Conservation (phyloP, 2,888 invertebrate genomes). For the Barypeithes pellucidus region DNA sequence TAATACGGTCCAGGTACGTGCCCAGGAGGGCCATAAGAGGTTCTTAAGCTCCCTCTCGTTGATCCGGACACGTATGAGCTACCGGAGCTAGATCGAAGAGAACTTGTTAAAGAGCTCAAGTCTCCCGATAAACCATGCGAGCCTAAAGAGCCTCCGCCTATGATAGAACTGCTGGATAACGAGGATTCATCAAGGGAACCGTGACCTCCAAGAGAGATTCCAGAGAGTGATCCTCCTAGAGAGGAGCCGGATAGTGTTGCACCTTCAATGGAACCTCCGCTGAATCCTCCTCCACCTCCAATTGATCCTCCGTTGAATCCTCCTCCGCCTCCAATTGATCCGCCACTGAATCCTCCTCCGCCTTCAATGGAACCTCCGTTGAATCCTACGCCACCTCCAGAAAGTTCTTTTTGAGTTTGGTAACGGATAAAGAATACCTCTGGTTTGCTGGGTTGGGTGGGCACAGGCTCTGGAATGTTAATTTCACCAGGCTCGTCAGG, state of each 20-base stretch:
- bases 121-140: constrained; percentile 26
- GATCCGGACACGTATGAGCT: constrained; percentile 48
- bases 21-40: constrained; percentile 67
- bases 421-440: constrained; percentile 93
- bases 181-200: constrained; percentile 16
- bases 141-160: constrained; percentile 14
- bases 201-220: constrained; percentile 39
- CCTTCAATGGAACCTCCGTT: constrained; percentile 61
- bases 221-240: constrained; percentile 27
- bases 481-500: constrained; percentile 89
- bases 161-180: constrained; percentile 29
- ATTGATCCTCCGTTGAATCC: constrained; percentile 60
- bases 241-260: constrained; percentile 51
- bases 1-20: constrained; percentile 60
- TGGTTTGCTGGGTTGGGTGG: constrained; percentile 89
- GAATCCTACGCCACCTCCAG: constrained; percentile 19
- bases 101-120: constrained; percentile 38
- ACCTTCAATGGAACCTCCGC: constrained; percentile 62
- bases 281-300: constrained; percentile 51
- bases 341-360: constrained; percentile 55
- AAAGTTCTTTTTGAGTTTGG: constrained; percentile 78
- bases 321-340: constrained; percentile 57
- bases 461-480: constrained; percentile 82
- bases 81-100: constrained; percentile 46
- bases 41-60: constrained; percentile 56